A percentile compares a stretch with the other conserved stretches of the same genome.
Evolutionary conservation across 2,797 vertebrate species (phyloP).

Genomic region (Nannoperca australis): DNA sequence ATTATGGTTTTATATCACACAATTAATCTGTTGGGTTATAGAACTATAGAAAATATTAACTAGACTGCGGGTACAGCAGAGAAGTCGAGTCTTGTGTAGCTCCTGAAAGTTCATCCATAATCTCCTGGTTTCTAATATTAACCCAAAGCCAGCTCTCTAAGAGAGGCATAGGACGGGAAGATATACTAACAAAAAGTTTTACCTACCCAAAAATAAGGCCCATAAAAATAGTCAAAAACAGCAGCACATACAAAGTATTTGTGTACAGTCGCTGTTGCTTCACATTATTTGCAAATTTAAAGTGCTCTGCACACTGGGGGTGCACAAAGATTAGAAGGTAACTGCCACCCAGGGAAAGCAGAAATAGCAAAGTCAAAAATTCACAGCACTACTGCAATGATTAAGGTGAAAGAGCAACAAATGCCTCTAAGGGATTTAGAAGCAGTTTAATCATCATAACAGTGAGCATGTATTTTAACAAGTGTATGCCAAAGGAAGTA

Average conservation of each 20-base stretch:
- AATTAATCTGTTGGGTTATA: slow-evolving; percentile 9
- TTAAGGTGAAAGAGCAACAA: slow-evolving; percentile 23
- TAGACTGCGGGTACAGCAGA: not conserved
- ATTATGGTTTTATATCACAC: slow-evolving; percentile 11
- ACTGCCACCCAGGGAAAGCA: slow-evolving; percentile 29
- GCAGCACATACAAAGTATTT: slow-evolving; percentile 4
- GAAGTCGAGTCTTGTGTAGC: not conserved
- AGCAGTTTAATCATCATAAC: slow-evolving; percentile 17
- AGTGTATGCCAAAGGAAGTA: slow-evolving; percentile 11
- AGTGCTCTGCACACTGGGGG: slow-evolving; percentile 7
- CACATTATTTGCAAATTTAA: slow-evolving; percentile 22
- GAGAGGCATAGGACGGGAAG: not conserved
- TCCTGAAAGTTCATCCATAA: slow-evolving; percentile 4
- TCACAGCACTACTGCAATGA: slow-evolving; percentile 2
- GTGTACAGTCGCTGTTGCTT: slow-evolving; percentile 13
- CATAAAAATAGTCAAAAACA: slow-evolving; percentile 19
- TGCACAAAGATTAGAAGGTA: slow-evolving; percentile 45
- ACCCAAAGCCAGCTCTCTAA: slow-evolving; percentile 24
- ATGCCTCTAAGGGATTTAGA: slow-evolving; percentile 29
- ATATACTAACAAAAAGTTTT: slow-evolving; percentile 2
- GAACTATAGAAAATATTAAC: slow-evolving; percentile 11
- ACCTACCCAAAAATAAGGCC: slow-evolving; percentile 28
- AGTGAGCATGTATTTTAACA: slow-evolving; percentile 24
- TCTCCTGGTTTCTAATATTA: slow-evolving; percentile 28
- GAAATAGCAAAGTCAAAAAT: slow-evolving; percentile 42